These are phyloP conservation scores for Vipera latastei DNA, from an alignment of 2,797 vertebrate species.

Conservation along the genomic window DNA sequence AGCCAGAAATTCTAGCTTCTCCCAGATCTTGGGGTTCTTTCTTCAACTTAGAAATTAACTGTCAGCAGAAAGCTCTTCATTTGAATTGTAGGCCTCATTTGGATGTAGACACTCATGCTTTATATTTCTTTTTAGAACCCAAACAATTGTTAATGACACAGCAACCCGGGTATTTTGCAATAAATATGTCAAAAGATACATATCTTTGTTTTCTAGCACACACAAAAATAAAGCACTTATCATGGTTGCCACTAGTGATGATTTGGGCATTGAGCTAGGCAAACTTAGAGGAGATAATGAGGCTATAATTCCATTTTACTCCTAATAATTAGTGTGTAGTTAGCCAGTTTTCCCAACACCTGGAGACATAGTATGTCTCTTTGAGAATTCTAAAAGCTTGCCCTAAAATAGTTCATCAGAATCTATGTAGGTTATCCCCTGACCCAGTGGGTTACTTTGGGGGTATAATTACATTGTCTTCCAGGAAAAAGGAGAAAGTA, in stretches of 20 bases:
- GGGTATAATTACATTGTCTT: not conserved
- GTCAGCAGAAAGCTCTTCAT: not conserved
- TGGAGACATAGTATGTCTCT: not conserved
- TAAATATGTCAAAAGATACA: not conserved
- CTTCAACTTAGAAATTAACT: constrained; percentile 16
- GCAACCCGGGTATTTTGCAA: fast-evolving
- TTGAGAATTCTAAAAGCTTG: not conserved
- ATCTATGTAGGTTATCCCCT: not conserved
- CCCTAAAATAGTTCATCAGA: not conserved
- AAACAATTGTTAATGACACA: constrained; percentile 4
- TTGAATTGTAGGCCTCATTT: not conserved
- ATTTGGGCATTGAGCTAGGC: not conserved
- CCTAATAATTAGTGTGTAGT: not conserved
- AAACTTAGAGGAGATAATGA: not conserved
- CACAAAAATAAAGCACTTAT: not conserved
- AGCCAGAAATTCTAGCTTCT: constrained; percentile 2
- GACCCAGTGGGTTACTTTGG: not conserved
- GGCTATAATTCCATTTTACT: not conserved
- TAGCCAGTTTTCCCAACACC: not conserved
- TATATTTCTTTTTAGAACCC: constrained; percentile 13
- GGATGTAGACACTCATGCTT: not conserved
- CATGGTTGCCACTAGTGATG: not conserved
- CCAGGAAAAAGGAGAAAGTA: not conserved
- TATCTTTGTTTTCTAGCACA: fast-evolving
- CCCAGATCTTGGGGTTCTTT: constrained; percentile 8